A percentile compares a stretch with the other conserved stretches of the same genome.
These are phyloP conservation scores for Magallana ariakensis DNA, from an alignment of 1,140 invertebrate species.

Conservation along the genomic window DNA sequence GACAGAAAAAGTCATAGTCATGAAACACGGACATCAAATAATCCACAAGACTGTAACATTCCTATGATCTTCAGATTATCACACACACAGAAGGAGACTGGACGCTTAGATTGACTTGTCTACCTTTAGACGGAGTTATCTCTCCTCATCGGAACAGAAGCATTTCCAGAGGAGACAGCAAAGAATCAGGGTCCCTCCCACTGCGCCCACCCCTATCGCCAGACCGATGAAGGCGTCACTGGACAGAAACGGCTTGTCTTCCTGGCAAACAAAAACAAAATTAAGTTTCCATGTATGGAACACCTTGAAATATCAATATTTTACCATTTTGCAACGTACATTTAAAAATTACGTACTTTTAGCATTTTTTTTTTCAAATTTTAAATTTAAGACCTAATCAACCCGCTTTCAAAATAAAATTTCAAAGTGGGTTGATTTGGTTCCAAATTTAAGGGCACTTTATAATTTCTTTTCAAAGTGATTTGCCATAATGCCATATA, in stretches of 20 bases:
- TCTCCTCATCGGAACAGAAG: neutral
- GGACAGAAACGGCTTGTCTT: constrained; percentile 34
- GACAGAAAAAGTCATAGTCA: too few relatives aligned
- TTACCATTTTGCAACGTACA: neutral
- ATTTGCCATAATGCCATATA: too few relatives aligned
- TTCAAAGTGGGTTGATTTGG: too few relatives aligned
- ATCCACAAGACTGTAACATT: too few relatives aligned
- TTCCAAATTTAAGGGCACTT: too few relatives aligned
- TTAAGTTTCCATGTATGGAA: neutral
- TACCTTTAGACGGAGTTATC: neutral
- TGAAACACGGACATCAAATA: too few relatives aligned
- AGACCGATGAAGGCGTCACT: constrained; percentile 44
- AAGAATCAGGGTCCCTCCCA: constrained; percentile 38
- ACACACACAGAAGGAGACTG: too few relatives aligned
- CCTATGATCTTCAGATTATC: too few relatives aligned
- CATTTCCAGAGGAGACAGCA: constrained; percentile 48
- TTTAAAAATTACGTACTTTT: neutral
- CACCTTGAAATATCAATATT: neutral
- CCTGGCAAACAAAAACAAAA: constrained; percentile 8
- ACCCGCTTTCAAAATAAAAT: too few relatives aligned
- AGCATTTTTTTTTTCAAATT: too few relatives aligned
- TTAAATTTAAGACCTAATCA: too few relatives aligned
- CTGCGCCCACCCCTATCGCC: constrained; percentile 41
- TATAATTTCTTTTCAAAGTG: too few relatives aligned
- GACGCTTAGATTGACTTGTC: neutral